phyloP scores from a whole-genome alignment of 2,888 invertebrate species.

The Eudasyphora cyanicolor region DNA sequence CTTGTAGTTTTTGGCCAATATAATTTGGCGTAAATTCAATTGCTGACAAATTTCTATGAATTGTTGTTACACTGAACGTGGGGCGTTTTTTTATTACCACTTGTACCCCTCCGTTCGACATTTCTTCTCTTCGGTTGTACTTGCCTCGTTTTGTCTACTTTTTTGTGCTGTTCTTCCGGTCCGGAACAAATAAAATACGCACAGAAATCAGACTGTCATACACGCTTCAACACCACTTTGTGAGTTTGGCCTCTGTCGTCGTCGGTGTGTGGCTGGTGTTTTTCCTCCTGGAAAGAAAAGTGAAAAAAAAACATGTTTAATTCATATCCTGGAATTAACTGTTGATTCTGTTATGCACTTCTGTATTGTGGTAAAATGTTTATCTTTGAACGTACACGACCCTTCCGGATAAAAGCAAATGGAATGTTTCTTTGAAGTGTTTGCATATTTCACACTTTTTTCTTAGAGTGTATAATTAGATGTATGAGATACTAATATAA shows the following conservation, averaged over 20 bases:
- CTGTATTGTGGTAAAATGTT: background rate
- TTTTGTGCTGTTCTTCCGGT: constrained; percentile 48
- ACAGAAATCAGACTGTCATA: constrained; percentile 53
- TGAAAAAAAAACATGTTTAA: constrained; percentile 49
- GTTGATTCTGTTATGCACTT: constrained; percentile 54
- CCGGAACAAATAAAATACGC: constrained; percentile 64
- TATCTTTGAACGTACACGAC: too few relatives aligned
- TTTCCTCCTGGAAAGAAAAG: constrained; percentile 2
- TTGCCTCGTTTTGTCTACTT: background rate
- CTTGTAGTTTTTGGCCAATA: constrained; percentile 62
- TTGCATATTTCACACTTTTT: too few relatives aligned
- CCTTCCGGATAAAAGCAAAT: too few relatives aligned
- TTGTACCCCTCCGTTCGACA: background rate
- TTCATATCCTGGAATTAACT: constrained; percentile 59
- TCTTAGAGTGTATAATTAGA: too few relatives aligned
- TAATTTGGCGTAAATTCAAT: constrained; percentile 65
- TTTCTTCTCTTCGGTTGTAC: constrained; percentile 24
- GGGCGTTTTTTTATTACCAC: constrained; percentile 55
- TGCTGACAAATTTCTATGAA: constrained; percentile 65
- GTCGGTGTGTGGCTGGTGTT: background rate
- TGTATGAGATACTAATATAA: too few relatives aligned
- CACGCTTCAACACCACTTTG: constrained; percentile 57
- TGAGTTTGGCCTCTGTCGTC: background rate
- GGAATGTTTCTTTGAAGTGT: too few relatives aligned
- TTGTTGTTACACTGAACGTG: constrained; percentile 63